Conservation (phyloP, 30 jellyfish, hydroid and myxozoan genomes). For the Cassiopea andromeda region DNA sequence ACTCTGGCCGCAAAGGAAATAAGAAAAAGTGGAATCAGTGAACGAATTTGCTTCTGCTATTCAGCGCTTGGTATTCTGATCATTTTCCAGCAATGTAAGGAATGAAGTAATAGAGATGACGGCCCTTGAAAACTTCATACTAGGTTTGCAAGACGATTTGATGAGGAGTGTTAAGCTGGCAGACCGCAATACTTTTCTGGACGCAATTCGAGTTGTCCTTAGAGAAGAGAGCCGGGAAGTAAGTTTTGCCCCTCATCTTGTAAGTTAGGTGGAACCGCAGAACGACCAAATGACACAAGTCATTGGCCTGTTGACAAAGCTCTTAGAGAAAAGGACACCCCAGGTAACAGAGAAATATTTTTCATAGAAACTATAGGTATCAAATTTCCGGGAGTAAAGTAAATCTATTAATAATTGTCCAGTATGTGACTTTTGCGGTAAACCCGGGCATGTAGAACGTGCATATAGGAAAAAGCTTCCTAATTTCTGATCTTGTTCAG, state of each 20-base stretch:
- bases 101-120: slow-evolving; percentile 38
- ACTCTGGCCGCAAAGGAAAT: slow-evolving; percentile 41
- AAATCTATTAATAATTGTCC: slow-evolving; percentile 6
- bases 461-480: slow-evolving; percentile 44
- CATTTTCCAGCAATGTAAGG: slow-evolving; percentile 12
- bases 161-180: slow-evolving; percentile 47
- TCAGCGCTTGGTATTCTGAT: slow-evolving; percentile 52
- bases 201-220: slow-evolving; percentile 26
- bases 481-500: neutral
- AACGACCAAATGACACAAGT: slow-evolving; percentile 37
- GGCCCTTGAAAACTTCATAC: slow-evolving; percentile 47
- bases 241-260: neutral
- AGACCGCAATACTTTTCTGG: slow-evolving; percentile 47
- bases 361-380: neutral
- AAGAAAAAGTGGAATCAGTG: slow-evolving; percentile 38
- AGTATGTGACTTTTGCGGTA: slow-evolving; percentile 41
- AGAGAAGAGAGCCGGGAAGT: slow-evolving; percentile 29
- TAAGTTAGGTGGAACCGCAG: slow-evolving; percentile 10
- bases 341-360: neutral
- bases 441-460: slow-evolving; percentile 48
- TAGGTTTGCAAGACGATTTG: slow-evolving; percentile 19
- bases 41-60: slow-evolving; percentile 63
- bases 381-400: neutral
- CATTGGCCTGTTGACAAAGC: slow-evolving; percentile 46
- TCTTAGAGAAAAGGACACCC: slow-evolving; percentile 5